Base-by-base conservation (phyloP, 2,797 vertebrate genomes). In the Oreochromis grahami region DNA sequence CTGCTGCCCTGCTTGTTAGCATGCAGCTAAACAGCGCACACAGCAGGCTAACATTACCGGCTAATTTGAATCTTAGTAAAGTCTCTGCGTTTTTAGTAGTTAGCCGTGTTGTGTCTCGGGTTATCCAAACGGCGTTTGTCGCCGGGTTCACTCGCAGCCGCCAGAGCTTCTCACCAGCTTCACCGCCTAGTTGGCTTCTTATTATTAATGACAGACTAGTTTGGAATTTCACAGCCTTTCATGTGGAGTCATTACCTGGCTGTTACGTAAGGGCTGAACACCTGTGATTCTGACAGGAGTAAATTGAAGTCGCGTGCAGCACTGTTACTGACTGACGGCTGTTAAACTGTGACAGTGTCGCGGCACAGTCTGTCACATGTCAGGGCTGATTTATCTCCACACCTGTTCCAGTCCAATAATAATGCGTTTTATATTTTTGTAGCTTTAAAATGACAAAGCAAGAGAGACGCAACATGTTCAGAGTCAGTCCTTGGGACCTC, bases 1-100 rank as follows among this genome's bases (percentile, higher is more conserved):
- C 12, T 84, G 77, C 43, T 83, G 76, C 70, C 45, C 5, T 17
- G 52, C 21, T 38, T 26, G 52, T 60, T 88, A 85, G 81, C 87
- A 78, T 84, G 51, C 3, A 41, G 78, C 78, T 80, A 38, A 70
- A 63, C 48, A 29, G 34, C 56, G 78, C 8, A 48, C 38, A 70
- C 26, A 45, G 19, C 5, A 13, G 15, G 8, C n/a, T 78, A 12
- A 21, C 24, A 8, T 12, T 19, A 10, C 2, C 17, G 38, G 17
- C 11, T 48, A 4, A 7, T 72, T 51, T 7, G 9, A 26, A 38
- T 7, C 24, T 4, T 1, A 7, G 8, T 2, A 14, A 6, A 32
- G 3, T 29, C 3, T 0, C 0, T 43, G 53, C 34, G 5, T 8
- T 58, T 2, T 12, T 4, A 13, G 15, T 21, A 2, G 2, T 26